Conservation (phyloP, 1,140 invertebrate species). For the Eurytemora carolleeae region DNA sequence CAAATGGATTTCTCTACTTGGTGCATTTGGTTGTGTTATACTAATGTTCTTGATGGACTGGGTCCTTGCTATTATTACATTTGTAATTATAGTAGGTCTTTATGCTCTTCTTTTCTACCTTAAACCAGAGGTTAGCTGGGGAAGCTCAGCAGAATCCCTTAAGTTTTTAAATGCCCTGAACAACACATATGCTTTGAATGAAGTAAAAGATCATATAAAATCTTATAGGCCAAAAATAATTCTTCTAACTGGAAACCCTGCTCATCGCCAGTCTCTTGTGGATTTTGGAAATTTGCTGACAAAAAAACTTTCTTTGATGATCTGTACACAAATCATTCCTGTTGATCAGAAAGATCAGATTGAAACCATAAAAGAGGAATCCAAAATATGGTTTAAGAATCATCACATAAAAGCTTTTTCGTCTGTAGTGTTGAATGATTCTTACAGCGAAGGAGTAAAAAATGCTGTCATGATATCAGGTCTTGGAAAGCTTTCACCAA, state of each 20-base stretch:
- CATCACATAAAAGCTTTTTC: slow-evolving; percentile 10
- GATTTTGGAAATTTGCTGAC: slow-evolving; percentile 79
- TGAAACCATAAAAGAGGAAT: slow-evolving; percentile 28
- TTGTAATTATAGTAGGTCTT: slow-evolving; percentile 61
- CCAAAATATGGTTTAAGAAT: slow-evolving; percentile 17
- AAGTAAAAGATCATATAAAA: slow-evolving; percentile 84
- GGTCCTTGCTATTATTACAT: slow-evolving; percentile 68
- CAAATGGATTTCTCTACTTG: slow-evolving; percentile 73
- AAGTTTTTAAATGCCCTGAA: slow-evolving; percentile 75
- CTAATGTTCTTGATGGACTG: slow-evolving; percentile 93
- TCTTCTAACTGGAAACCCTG: slow-evolving; percentile 69
- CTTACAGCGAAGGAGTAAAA: slow-evolving; percentile 26
- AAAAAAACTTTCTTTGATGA: slow-evolving; percentile 71
- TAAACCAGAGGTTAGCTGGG: slow-evolving; percentile 94
- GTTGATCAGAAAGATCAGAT: slow-evolving; percentile 21
- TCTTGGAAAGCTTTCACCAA: slow-evolving; percentile 68
- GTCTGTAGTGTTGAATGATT: slow-evolving; percentile 24
- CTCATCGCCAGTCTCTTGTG: slow-evolving; percentile 44
- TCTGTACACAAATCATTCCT: slow-evolving; percentile 62
- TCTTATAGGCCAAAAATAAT: slow-evolving; percentile 84
- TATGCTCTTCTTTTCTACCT: slow-evolving; percentile 73
- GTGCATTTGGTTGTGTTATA: slow-evolving; percentile 63
- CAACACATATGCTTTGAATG: slow-evolving; percentile 62
- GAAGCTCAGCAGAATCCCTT: slow-evolving; percentile 86
- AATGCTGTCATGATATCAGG: slow-evolving; percentile 48